A percentile compares a stretch with the other conserved stretches of the same genome.
phyloP scores from a whole-genome alignment of 2,888 invertebrate genomes.

The Volucella inanis region DNA sequence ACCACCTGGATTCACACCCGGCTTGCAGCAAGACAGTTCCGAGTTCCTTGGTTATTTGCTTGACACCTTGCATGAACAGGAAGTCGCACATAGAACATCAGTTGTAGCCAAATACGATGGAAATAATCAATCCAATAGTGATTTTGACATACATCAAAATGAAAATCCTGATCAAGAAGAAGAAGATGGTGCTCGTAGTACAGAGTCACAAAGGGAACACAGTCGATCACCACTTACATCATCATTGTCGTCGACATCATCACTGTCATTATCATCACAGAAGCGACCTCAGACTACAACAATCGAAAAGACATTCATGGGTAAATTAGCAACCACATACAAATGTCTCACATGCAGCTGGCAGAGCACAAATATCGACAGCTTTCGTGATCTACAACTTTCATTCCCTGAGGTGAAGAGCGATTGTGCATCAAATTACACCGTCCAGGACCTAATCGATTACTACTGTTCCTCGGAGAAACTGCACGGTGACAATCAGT shows the following conservation, averaged over 20 bases:
- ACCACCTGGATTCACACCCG: conserved; percentile 90
- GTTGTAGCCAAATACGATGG: conserved; percentile 42
- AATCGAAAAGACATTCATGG: conserved; percentile 89
- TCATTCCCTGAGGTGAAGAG: conserved; percentile 87
- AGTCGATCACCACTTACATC: conserved; percentile 8
- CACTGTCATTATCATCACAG: conserved; percentile 26
- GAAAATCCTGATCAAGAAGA: not conserved
- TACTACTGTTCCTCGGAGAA: conserved; percentile 91
- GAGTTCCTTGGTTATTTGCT: conserved; percentile 89
- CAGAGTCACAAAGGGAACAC: conserved; percentile 30
- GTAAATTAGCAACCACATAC: conserved; percentile 89
- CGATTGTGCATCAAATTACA: conserved; percentile 83
- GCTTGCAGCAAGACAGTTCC: conserved; percentile 94
- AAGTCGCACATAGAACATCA: conserved; percentile 79
- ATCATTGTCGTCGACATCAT: not conserved
- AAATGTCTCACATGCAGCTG: conserved; percentile 89
- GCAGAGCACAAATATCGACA: conserved; percentile 89
- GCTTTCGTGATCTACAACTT: conserved; percentile 91
- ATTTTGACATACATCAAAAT: conserved; percentile 56
- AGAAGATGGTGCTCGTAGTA: conserved; percentile 49
- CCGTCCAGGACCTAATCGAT: conserved; percentile 90
- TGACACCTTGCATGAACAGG: conserved; percentile 88
- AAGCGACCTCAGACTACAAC: conserved; percentile 76
- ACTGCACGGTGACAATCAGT: conserved; percentile 91
- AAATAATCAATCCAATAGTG: conserved; percentile 14